Conservation (phyloP, 2,888 invertebrate genomes). For the Erynnis tages region DNA sequence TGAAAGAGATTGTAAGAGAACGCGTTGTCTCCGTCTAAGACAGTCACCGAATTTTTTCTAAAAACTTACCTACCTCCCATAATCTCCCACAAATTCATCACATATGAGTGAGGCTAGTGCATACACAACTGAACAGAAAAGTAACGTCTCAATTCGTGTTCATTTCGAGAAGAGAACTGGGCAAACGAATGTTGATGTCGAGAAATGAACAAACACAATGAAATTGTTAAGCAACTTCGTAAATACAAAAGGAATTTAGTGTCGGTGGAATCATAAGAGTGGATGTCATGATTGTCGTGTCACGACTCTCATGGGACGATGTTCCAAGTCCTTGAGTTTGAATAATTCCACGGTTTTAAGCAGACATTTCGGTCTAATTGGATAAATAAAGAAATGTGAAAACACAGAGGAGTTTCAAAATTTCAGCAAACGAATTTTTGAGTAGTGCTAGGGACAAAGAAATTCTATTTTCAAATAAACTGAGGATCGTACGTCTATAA, state of each 20-base stretch:
- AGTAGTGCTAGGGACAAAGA: neutral
- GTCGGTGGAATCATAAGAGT: slow-evolving; percentile 38
- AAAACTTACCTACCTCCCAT: too few species aligned
- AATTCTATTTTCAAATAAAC: neutral
- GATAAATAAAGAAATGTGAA: slow-evolving; percentile 25
- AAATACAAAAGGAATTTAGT: slow-evolving; percentile 50
- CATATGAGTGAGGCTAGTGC: neutral
- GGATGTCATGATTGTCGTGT: slow-evolving; percentile 27
- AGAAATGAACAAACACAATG: slow-evolving; percentile 59
- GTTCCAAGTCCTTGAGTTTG: slow-evolving; percentile 12
- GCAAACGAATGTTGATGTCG: slow-evolving; percentile 42
- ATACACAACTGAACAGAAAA: slow-evolving; percentile 33
- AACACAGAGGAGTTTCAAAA: slow-evolving; percentile 1
- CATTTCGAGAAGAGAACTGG: slow-evolving; percentile 52
- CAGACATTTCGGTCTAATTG: slow-evolving; percentile 18
- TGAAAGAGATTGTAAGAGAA: too few species aligned
- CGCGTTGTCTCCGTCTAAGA: too few species aligned
- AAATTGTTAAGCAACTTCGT: slow-evolving; percentile 57
- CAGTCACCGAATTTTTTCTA: too few species aligned
- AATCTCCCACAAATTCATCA: too few species aligned
- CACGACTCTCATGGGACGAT: slow-evolving; percentile 24
- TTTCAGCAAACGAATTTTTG: slow-evolving; percentile 17
- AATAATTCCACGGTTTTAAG: slow-evolving; percentile 14
- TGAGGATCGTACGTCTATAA: too few species aligned
- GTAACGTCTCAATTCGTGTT: slow-evolving; percentile 64